Evolutionary conservation across 2,888 invertebrate genomes (phyloP), one percentile per base, ranked within the genome.

Genomic region (Drosophila rellima): DNA sequence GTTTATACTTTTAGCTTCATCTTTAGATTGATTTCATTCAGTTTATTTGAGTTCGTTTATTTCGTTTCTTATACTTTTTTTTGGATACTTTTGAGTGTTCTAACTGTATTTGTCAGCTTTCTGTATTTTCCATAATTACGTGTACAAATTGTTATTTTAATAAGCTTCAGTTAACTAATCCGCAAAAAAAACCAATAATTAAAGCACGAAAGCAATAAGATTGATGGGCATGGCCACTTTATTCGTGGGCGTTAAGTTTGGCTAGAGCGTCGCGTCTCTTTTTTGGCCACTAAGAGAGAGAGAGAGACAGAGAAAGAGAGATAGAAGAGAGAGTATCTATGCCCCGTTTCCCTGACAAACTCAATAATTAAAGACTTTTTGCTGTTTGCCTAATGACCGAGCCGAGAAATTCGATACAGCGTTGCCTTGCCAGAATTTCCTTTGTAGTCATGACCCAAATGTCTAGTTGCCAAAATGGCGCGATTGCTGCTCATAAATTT

Each of bases 381-480:
- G 77, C 70, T 79, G 66, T 74, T 70, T 20, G 61, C 40, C 48
- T 83, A 78, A 72, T 86, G 71, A 68, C 39, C 59, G 55, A 56
- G 57, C 20, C 35, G 23, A 42, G 10, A 56, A 55, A 52, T 51
- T 56, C 33, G 17, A 23, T 20, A 29, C 40, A 31, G 18, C 13
- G 51, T 26, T 60, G 40, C 60, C 57, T 57, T 54, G 61, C 55
- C 65, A 55, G 55, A 86, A 80, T 83, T 78, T 78, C 83, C 75
- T 65, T 84, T 77, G 82, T 72, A 55, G 88, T 68, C 81, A 65
- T 85, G 85, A 85, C 85, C 85, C 65, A 85, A 75, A 87, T 85
- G 84, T 83, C 68, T 69, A 37, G 37, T 56, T 64, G 52, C 81
- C 73, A 70, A 84, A 75, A 70, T 72, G 66, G 80, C 50, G 59